Evolutionary conservation across 2,888 invertebrate species (phyloP).

Genomic region (Barypeithes pellucidus): DNA sequence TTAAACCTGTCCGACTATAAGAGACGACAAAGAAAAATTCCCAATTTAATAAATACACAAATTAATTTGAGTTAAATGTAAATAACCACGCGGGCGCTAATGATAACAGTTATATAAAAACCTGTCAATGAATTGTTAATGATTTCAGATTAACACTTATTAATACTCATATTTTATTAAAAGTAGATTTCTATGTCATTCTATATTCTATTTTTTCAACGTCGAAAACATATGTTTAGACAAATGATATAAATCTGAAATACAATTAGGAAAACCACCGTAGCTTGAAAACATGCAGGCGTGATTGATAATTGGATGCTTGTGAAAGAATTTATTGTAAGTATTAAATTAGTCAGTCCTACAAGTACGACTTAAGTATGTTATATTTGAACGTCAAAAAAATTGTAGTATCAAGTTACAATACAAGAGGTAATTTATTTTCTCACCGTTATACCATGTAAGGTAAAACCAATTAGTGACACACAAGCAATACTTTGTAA

Average conservation of each 20-base stretch:
- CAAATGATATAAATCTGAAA: slow-evolving; percentile 15
- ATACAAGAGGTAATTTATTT: slow-evolving; percentile 15
- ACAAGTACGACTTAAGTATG: slow-evolving; percentile 5
- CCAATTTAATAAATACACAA: too few species aligned
- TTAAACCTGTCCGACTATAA: too few species aligned
- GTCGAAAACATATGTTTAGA: slow-evolving; percentile 11
- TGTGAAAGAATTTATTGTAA: background rate
- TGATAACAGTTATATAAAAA: background rate
- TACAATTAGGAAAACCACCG: background rate
- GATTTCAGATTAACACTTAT: background rate
- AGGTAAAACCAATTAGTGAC: slow-evolving; percentile 8
- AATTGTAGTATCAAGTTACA: slow-evolving; percentile 24
- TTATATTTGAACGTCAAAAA: slow-evolving; percentile 15
- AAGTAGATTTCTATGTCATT: background rate
- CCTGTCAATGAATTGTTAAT: slow-evolving; percentile 13
- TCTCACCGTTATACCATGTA: background rate
- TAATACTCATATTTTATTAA: background rate
- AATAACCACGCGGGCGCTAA: background rate
- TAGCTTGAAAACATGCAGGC: slow-evolving; percentile 6
- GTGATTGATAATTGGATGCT: slow-evolving; percentile 13
- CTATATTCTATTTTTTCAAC: background rate
- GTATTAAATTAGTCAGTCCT: slow-evolving; percentile 4
- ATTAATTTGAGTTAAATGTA: background rate
- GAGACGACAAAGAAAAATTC: too few species aligned
- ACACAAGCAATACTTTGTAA: background rate